A percentile compares a stretch with the other conserved stretches of the same genome.
Conservation (phyloP, 1,140 invertebrate genomes). For the Drosophila micromelanica region DNA sequence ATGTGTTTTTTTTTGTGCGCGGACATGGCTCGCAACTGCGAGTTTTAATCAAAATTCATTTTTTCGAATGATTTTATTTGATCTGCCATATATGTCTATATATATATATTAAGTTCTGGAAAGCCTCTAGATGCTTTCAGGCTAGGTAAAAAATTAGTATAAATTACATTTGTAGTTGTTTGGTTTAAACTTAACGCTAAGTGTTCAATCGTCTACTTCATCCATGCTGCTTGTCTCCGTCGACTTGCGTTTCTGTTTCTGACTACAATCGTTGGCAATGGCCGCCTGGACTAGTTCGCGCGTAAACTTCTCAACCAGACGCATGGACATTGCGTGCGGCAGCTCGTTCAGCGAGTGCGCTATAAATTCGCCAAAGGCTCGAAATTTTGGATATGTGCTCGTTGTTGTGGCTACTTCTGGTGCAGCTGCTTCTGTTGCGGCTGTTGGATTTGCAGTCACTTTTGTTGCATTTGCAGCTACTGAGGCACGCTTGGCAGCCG, state of each 20-base stretch:
- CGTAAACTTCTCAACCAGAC: constrained; percentile 78
- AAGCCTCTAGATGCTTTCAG: neutral
- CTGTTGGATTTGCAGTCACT: constrained; percentile 5
- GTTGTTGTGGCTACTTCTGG: constrained; percentile 8
- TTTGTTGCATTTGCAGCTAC: neutral
- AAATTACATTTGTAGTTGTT: constrained; percentile 24
- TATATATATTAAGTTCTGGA: neutral
- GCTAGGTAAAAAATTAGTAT: constrained; percentile 15
- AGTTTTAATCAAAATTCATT: too few relatives aligned
- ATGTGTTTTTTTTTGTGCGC: constrained; percentile 28
- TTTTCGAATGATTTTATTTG: constrained; percentile 35
- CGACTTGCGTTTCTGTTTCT: constrained; percentile 2
- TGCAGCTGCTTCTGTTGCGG: constrained; percentile 7
- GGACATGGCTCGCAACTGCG: neutral
- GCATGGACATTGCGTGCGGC: constrained; percentile 61
- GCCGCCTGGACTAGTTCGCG: constrained; percentile 70
- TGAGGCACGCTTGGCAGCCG: constrained; percentile 11
- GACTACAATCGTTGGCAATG: constrained; percentile 22
- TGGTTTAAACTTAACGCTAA: constrained; percentile 32
- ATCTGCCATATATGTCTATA: constrained; percentile 6
- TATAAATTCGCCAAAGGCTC: constrained; percentile 81
- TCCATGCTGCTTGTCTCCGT: constrained; percentile 28
- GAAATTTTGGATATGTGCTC: constrained; percentile 66
- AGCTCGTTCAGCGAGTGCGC: constrained; percentile 73
- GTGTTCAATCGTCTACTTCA: constrained; percentile 41